Evolutionary conservation across 2,888 invertebrate genomes (phyloP).

Genomic region (Agonopterix alstromeriana): DNA sequence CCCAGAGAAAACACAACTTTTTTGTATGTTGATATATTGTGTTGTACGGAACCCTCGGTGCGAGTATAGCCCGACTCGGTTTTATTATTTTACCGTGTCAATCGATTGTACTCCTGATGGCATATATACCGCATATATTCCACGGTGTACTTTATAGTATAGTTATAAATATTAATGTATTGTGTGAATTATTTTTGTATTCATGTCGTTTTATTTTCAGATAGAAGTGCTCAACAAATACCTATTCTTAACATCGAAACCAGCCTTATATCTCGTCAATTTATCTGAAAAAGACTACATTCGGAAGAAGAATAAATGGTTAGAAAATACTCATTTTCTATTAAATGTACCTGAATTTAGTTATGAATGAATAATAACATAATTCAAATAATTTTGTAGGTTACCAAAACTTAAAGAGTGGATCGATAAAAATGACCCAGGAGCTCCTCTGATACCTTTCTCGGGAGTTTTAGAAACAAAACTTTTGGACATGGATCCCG

Average conservation of each 20-base stretch:
- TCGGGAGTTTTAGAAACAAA: slow-evolving; percentile 94
- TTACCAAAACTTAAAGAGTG: slow-evolving; percentile 98
- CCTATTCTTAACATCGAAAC: slow-evolving; percentile 97
- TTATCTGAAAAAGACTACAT: slow-evolving; percentile 98
- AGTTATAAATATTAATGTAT: too few relatives aligned
- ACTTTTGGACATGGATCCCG: slow-evolving; percentile 88
- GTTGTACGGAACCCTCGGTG: too few relatives aligned
- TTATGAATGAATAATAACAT: neutral
- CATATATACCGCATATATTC: too few relatives aligned
- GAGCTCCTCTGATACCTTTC: slow-evolving; percentile 95
- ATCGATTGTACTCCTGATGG: too few relatives aligned
- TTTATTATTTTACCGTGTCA: too few relatives aligned
- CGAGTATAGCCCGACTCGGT: too few relatives aligned
- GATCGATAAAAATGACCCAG: slow-evolving; percentile 98
- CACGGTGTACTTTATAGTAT: too few relatives aligned
- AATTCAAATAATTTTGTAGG: slow-evolving; percentile 69
- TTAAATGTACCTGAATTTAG: neutral
- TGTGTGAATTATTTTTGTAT: too few relatives aligned
- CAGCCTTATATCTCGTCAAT: slow-evolving; percentile 97
- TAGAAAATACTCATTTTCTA: slow-evolving; percentile 12
- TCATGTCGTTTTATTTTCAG: slow-evolving; percentile 68
- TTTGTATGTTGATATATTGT: too few relatives aligned
- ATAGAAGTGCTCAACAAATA: slow-evolving; percentile 98
- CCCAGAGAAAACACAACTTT: too few relatives aligned
- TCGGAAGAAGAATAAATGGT: slow-evolving; percentile 99